Percentiles rank a stretch among this genome's conserved stretches.
phyloP scores from a whole-genome alignment of 2,797 vertebrate species.

The Nyctalus aviator region DNA sequence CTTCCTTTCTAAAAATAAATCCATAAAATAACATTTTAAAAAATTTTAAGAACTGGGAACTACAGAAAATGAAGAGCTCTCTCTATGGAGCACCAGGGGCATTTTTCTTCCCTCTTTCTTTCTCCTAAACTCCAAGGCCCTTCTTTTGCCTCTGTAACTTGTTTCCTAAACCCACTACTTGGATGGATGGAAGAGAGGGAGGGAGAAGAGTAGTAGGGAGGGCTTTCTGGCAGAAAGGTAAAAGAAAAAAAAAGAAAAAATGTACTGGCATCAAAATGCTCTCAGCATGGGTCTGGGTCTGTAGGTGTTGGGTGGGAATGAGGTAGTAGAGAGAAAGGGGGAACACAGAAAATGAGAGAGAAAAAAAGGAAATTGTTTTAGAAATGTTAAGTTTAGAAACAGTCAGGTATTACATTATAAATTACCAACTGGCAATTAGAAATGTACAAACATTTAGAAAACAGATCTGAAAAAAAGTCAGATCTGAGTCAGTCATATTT shows the following conservation, averaged over 20 bases:
- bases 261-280: background rate
- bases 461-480: background rate
- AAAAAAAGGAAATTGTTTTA: slow-evolving; percentile 7
- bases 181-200: background rate
- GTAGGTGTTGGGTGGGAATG: background rate
- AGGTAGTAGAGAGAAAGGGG: background rate
- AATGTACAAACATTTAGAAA: slow-evolving; percentile 9
- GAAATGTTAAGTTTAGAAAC: slow-evolving; percentile 9
- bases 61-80: background rate
- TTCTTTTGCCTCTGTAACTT: background rate
- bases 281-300: background rate
- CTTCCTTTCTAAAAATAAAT: no score
- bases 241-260: background rate
- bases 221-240: background rate
- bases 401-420: background rate
- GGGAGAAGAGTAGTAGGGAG: background rate
- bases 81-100: background rate
- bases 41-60: background rate
- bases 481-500: background rate
- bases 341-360: background rate
- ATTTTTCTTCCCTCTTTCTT: background rate
- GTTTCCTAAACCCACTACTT: background rate
- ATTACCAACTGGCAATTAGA: background rate
- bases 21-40: no score
- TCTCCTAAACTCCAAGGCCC: background rate